Evolutionary conservation across 2,113 vertebrate genomes (phyloP), one percentile per base, ranked within the genome.

Genomic region (Corythaeola cristata): DNA sequence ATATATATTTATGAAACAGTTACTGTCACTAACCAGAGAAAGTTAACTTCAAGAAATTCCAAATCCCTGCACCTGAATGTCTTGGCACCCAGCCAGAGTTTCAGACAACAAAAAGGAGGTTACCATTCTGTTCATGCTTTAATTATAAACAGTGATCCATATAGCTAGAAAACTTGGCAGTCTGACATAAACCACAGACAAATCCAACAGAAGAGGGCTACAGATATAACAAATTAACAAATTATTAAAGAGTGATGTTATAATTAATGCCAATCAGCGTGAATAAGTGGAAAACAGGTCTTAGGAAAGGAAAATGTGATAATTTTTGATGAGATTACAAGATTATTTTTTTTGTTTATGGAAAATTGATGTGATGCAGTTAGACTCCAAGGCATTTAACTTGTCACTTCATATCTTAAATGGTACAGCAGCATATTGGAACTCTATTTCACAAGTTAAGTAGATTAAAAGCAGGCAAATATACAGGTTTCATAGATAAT

Each of bases 161-260:
- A 22, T 88, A 92, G 73, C 39, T 39, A 49, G 49, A 88, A 90
- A 92, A 85, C 7, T 47, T 92, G 44, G 47, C 52, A 92, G 12
- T 4, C 37, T 83, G 32, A 72, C 19, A 71, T 32, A 90, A 85
- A 67, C 17, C 20, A 64, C 45, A 76, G 53, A 37, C 5, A 83
- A 85, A 83, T 33, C 14, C 32, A 71, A 35, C 52, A 85, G 7
- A 32, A 28, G 7, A 85, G 20, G 9, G 78, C 63, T 30, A 45
- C 11, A 62, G 22, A 47, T 44, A 52, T 4, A 32, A 85, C 21
- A 85, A 85, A 72, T 37, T 12, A n/a, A 59, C 6, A 49, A 27
- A 16, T 9, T 66, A 52, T 49, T 85, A 67, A 56, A 59, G 18
- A 39, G 0, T 64, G 32, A 59, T 68, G 12, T 39, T 59, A 59